A percentile compares a stretch with the other conserved stretches of the same genome.
These are phyloP conservation scores for Chrysomela aeneicollis DNA, from an alignment of 2,888 invertebrate genomes.

Conservation along the genomic window DNA sequence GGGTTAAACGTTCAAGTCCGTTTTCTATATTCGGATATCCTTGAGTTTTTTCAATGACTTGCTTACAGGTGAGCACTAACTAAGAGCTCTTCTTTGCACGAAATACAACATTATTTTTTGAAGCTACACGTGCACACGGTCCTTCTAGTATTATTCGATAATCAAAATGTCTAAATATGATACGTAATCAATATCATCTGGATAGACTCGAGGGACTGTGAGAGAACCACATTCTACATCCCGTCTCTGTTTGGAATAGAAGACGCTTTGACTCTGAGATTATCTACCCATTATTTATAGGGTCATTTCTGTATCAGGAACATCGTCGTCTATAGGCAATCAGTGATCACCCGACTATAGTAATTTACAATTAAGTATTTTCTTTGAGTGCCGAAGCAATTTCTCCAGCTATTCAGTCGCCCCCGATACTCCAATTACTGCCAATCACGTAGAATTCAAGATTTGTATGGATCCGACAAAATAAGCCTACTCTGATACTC, in stretches of 20 bases:
- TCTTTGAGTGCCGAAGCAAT: conserved; percentile 36
- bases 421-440: conserved; percentile 51
- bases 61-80: too few species aligned
- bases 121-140: too few species aligned
- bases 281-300: conserved; percentile 58
- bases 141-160: too few species aligned
- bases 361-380: conserved; percentile 57
- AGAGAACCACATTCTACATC: too few species aligned
- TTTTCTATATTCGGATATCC: too few species aligned
- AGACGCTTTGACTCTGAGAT: conserved; percentile 56
- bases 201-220: too few species aligned
- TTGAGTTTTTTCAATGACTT: too few species aligned
- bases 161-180: too few species aligned
- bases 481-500: conserved; percentile 8
- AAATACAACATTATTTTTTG: too few species aligned
- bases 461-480: neutral
- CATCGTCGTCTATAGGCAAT: conserved; percentile 57
- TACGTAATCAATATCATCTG: too few species aligned
- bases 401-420: conserved; percentile 30
- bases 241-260: conserved; percentile 27
- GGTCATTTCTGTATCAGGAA: conserved; percentile 54
- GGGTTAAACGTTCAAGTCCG: too few species aligned
- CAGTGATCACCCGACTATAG: conserved; percentile 58
- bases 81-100: too few species aligned
- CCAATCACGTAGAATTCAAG: conserved; percentile 27